Conservation (phyloP, 2,797 vertebrate species). For the Limnodromus scolopaceus region DNA sequence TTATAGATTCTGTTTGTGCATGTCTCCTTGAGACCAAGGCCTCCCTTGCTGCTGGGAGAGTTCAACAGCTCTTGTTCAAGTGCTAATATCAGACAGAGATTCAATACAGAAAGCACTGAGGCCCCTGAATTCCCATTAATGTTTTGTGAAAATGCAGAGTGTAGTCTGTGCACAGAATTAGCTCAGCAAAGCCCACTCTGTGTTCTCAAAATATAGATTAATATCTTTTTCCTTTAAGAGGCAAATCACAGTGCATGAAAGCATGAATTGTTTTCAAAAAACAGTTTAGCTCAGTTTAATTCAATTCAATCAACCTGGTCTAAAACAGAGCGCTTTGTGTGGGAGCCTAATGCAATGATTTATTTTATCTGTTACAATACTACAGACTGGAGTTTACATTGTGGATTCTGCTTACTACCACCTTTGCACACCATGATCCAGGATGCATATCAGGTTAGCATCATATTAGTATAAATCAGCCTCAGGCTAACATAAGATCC, state of each 20-base stretch:
- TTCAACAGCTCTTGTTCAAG: background rate
- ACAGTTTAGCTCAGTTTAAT: background rate
- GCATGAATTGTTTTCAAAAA: background rate
- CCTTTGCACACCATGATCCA: background rate
- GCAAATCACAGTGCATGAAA: background rate
- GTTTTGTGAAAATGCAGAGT: background rate
- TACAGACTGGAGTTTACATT: background rate
- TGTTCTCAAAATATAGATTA: background rate
- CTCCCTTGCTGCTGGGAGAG: background rate
- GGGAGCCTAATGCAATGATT: background rate
- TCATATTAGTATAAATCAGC: background rate
- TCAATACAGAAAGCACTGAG: background rate
- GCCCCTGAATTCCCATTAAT: background rate
- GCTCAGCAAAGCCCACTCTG: background rate
- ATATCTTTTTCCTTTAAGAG: background rate
- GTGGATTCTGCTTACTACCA: background rate
- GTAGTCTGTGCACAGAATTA: background rate
- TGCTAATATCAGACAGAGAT: background rate
- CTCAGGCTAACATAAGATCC: background rate
- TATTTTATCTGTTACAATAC: background rate
- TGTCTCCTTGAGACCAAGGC: background rate
- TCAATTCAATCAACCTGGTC: background rate
- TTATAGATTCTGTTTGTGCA: background rate
- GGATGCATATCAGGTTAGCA: background rate
- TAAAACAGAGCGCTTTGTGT: background rate